Percentiles rank a stretch among this genome's conserved stretches.
These are phyloP conservation scores for Fratercula arctica DNA, from an alignment of 2,797 vertebrate genomes.

Conservation along the genomic window DNA sequence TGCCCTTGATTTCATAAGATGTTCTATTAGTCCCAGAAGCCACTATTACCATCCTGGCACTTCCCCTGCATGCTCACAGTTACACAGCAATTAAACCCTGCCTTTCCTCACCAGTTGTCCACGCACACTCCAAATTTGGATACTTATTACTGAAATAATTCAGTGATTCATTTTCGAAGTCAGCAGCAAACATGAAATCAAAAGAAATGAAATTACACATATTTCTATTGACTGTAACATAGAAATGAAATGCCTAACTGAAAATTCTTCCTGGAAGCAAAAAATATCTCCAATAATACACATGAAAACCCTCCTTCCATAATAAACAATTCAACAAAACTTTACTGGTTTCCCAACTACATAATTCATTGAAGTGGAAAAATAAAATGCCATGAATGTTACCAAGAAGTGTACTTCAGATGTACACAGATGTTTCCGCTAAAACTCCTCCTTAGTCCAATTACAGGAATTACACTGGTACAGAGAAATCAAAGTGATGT, in stretches of 20 bases:
- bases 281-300: neutral
- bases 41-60: neutral
- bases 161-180: neutral
- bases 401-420: neutral
- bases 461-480: neutral
- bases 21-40: neutral
- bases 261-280: neutral
- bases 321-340: neutral
- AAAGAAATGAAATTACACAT: neutral
- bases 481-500: neutral
- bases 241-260: neutral
- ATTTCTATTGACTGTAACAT: neutral
- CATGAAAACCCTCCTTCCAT: neutral
- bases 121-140: neutral
- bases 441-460: neutral
- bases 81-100: neutral
- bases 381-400: neutral
- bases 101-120: neutral
- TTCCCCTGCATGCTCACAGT: neutral
- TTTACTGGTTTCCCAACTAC: neutral
- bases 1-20: neutral
- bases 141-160: neutral
- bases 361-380: neutral
- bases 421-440: neutral
- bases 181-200: neutral